These are phyloP conservation scores for Podilymbus podiceps DNA, from an alignment of 2,113 vertebrate genomes.

Conservation along the genomic window DNA sequence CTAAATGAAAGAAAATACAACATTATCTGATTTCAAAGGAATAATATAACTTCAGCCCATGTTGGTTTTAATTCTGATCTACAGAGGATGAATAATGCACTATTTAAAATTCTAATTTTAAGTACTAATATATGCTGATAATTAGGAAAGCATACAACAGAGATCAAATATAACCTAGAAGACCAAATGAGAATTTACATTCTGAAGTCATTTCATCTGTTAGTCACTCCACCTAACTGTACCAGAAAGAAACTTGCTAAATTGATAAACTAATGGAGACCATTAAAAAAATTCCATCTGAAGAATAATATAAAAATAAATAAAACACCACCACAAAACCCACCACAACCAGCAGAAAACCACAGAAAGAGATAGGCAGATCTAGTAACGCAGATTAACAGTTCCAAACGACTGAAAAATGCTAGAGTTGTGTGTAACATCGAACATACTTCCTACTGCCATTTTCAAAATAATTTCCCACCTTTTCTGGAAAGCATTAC, in stretches of 20 bases:
- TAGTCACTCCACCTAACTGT: background rate
- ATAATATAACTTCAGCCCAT: background rate
- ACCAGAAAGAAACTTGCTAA: background rate
- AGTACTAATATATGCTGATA: background rate
- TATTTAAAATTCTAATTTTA: slow-evolving; percentile 3
- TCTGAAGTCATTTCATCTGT: slow-evolving; percentile 4
- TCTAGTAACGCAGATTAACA: background rate
- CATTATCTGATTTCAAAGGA: background rate
- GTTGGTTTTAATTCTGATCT: background rate
- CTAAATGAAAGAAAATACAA: background rate
- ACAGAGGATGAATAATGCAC: background rate
- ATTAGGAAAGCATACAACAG: slow-evolving; percentile 37
- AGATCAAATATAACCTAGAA: slow-evolving; percentile 4
- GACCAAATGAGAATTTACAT: slow-evolving; percentile 1
- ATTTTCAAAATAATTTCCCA: slow-evolving; percentile 17
- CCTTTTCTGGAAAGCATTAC: slow-evolving; percentile 24
- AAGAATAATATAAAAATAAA: background rate
- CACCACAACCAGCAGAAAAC: background rate
- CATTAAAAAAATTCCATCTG: background rate
- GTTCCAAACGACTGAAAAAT: background rate
- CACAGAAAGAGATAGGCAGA: background rate
- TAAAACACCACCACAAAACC: too few species aligned
- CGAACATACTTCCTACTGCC: background rate
- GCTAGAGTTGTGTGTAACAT: background rate
- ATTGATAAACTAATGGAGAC: background rate